Base-by-base conservation (phyloP, 2,888 invertebrate genomes). In the Thysanoteuthis rhombus region DNA sequence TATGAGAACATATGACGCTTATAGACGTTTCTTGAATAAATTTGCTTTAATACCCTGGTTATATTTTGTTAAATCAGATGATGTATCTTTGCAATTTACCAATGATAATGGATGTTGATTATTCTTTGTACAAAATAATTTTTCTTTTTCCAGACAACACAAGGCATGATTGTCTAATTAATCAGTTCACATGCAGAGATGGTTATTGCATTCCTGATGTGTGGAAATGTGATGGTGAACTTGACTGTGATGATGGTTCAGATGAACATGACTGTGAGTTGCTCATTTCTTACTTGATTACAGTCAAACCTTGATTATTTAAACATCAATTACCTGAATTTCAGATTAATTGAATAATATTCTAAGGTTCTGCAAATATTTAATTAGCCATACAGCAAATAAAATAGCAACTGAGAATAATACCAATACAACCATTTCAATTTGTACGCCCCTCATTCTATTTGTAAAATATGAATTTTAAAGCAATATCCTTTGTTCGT, bases 161-260 rank as follows among this genome's bases (percentile, higher is more conserved):
- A 58, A 12, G 89, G 32, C 90, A 89, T 28, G 75, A 39, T 32
- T 93, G 90, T 89, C 39, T 89, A 16, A 28, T 19, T n/a, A n/a
- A 89, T 25, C 52, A 90, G 28, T 93, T 93, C 36, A 93, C 93
- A 19, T 93, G 93, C 16, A n/a, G 93, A n/a, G 42, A 93, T 52
- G 93, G 93, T 8, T 28, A 39, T 39, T 97, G 97, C 94, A 96
- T 97, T 39, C 95, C 96, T 42, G 93, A 93, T 28, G 93, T 94
- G 32, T 96, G 96, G 95, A 94, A 95, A 47, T 97, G 97, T 95
- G 97, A 97, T 94, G 95, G 96, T 25, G 96, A 96, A 93, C 93
- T 94, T 58, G 96, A 98, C 95, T 98, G 98, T 96, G 97, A 97
- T 40, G 98, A 98, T 96, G 97, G 97, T 93, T 98, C 98, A 92